These are phyloP conservation scores for Melanerpes formicivorus DNA, from an alignment of 2,113 vertebrate species.

Conservation along the genomic window DNA sequence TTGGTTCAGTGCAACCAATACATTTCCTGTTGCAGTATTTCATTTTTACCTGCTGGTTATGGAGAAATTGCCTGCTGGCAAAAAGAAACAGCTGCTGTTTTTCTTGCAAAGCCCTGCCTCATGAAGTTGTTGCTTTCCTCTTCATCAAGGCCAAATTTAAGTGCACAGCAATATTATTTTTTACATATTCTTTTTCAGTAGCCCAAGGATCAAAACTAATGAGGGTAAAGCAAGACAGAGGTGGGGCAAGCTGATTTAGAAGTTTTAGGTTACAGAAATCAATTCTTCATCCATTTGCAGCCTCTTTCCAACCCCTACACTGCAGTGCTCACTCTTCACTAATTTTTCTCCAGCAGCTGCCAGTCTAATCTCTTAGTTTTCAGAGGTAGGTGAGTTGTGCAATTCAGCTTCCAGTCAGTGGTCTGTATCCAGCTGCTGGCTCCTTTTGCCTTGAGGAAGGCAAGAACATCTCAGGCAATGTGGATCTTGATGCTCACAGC, in stretches of 20 bases:
- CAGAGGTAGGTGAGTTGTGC: background rate
- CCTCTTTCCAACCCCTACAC: fast-evolving
- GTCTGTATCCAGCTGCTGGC: background rate
- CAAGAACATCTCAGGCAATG: background rate
- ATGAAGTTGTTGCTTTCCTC: background rate
- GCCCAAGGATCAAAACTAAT: background rate
- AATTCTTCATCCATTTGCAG: background rate
- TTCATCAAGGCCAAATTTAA: background rate
- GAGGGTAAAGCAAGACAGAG: background rate
- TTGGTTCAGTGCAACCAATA: conserved; percentile 44
- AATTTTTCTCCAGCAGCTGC: background rate
- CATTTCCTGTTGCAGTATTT: conserved; percentile 41
- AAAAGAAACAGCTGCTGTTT: background rate
- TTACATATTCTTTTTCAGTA: background rate
- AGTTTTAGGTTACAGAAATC: background rate
- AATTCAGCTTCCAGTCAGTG: background rate
- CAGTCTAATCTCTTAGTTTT: background rate
- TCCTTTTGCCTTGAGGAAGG: background rate
- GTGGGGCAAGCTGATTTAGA: background rate
- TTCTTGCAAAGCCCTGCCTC: background rate
- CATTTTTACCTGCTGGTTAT: background rate
- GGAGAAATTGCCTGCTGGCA: background rate
- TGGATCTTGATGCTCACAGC: background rate
- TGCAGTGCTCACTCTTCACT: background rate
- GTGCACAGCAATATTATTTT: background rate